Conservation (phyloP, 1,140 invertebrate genomes). For the Papilio polyxenes region DNA sequence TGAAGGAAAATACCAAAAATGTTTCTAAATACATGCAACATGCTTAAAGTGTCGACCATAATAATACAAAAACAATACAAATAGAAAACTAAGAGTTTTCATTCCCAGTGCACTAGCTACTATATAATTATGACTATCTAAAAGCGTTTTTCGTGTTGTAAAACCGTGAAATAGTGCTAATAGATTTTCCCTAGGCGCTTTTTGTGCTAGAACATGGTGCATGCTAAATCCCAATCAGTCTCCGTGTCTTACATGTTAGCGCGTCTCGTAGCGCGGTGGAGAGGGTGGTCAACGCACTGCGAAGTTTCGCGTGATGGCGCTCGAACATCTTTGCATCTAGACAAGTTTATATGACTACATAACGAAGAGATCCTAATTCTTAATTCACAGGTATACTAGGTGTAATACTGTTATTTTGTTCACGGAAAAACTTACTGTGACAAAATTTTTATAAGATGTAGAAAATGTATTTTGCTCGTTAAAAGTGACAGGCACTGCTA, state of each 20-base stretch:
- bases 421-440: background rate
- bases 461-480: background rate
- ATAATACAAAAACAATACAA: background rate
- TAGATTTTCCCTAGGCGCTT: background rate
- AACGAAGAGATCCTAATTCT: background rate
- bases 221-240: constrained; percentile 43
- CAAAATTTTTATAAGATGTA: background rate
- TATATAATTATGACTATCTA: background rate
- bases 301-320: constrained; percentile 80
- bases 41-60: background rate
- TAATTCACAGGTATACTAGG: background rate
- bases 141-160: background rate
- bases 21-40: constrained; percentile 15
- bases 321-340: constrained; percentile 82
- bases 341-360: constrained; percentile 39
- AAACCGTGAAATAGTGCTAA: background rate
- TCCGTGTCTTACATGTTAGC: constrained; percentile 82
- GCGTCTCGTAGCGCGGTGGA: constrained; percentile 83
- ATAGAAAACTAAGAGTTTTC: background rate
- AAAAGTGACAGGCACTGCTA: background rate
- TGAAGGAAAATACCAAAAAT: no score
- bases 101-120: background rate
- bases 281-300: constrained; percentile 81
- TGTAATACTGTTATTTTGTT: background rate
- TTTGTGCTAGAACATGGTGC: constrained; percentile 41